phyloP scores from a whole-genome alignment of 2,797 vertebrate genomes.

The Acanthurus leucopareius region DNA sequence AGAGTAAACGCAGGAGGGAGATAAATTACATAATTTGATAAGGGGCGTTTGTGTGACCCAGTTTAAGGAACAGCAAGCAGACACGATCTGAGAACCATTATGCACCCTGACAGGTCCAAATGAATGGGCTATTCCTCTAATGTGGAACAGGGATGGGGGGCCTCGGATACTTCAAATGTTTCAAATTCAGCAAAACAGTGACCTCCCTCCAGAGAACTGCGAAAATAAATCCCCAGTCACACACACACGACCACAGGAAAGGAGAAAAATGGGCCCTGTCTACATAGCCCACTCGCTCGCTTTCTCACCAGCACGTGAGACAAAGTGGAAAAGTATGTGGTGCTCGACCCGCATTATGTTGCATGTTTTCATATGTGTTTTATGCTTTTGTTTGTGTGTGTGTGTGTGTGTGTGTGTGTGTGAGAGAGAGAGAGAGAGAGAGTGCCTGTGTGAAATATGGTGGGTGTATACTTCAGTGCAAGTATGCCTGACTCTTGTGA shows the following conservation, averaged over 20 bases:
- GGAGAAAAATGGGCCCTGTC: constrained; percentile 75
- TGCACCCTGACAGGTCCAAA: constrained; percentile 77
- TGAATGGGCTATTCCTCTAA: constrained; percentile 83
- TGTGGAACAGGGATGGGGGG: constrained; percentile 79
- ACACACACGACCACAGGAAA: constrained; percentile 73
- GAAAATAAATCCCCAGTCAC: constrained; percentile 82
- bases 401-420: neutral
- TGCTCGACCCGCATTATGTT: constrained; percentile 39
- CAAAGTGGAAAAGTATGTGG: constrained; percentile 74
- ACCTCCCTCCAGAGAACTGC: constrained; percentile 76
- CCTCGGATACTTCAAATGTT: constrained; percentile 84
- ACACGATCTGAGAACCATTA: constrained; percentile 78
- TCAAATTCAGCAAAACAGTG: constrained; percentile 81
- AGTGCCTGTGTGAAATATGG: neutral
- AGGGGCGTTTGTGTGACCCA: constrained; percentile 78
- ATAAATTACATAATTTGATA: constrained; percentile 84
- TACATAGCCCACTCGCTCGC: constrained; percentile 43
- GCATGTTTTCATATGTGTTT: constrained; percentile 56
- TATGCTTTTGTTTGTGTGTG: constrained; percentile 12
- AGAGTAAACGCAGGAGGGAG: constrained; percentile 28
- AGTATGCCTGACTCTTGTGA: constrained; percentile 5
- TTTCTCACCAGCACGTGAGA: constrained; percentile 71
- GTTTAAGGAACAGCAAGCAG: constrained; percentile 69
- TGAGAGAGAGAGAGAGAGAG: neutral
- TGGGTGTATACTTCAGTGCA: neutral